Base-by-base conservation (phyloP, 2,797 vertebrate genomes). In the Gobio occitaniae region DNA sequence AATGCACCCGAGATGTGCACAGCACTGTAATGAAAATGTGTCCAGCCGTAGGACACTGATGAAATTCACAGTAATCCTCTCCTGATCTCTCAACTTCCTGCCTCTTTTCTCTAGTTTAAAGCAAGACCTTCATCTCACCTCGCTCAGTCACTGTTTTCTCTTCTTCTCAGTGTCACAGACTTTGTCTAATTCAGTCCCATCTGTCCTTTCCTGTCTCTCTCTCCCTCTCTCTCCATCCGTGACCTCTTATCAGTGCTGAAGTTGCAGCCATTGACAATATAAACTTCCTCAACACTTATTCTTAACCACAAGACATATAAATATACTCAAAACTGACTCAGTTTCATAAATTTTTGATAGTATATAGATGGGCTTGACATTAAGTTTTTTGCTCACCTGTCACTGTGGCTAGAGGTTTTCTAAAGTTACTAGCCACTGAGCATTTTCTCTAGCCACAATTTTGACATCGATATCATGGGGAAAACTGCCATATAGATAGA, bases 51-150 rank as follows among this genome's bases (percentile, higher is more conserved):
- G 41, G 74, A 82, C 74, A 78, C 72, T 88, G 87, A 88, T 85
- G 87, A 88, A 88, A 88, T 59, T 29, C 82, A 84, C 56, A 61
- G 81, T 80, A 88, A 88, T 85, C 69, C 56, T 17, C 32, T 78
- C n/a, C 48, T 76, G 75, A 65, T 70, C 83, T 68, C 61, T 54
- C 56, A 32, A 29, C 50, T 38, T 52, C 29, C 47, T 81, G 11
- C 32, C 52, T 72, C 17, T 68, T 75, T 76, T 19, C 61, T 78
- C 15, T 9, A 41, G 50, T 78, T 77, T 59, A 21, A 21, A 48
- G 59, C 75, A 80, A 74, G 71, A 88, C 84, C 85, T 84, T 59
- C 13, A 21, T 61, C 78, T 48, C 68, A 79, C 82, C 84, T 86
- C 77, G 78, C 66, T 47, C 63, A 19, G 63, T 88, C 48, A 59